Conservation (phyloP, 2,113 vertebrate genomes). For the Cranoglanis bouderius region DNA sequence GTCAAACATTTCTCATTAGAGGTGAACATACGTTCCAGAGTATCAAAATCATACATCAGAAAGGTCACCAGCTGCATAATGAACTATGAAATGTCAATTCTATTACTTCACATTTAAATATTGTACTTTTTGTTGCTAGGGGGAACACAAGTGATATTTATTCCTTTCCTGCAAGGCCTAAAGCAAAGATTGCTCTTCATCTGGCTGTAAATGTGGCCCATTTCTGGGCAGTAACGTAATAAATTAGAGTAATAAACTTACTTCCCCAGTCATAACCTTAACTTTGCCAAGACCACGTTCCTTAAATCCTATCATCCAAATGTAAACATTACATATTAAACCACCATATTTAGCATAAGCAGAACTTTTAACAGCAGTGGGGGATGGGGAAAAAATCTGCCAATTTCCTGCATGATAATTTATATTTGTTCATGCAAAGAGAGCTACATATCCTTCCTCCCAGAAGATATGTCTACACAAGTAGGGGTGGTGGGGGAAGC, state of each 20-base stretch:
- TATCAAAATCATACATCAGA: slow-evolving; percentile 67
- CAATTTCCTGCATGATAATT: slow-evolving; percentile 69
- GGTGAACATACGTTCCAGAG: slow-evolving; percentile 62
- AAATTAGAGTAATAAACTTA: slow-evolving; percentile 10
- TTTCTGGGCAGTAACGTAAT: slow-evolving; percentile 50
- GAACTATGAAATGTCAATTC: slow-evolving; percentile 78
- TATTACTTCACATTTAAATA: slow-evolving; percentile 76
- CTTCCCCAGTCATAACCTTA: not conserved
- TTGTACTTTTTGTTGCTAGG: slow-evolving; percentile 61
- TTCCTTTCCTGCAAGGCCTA: slow-evolving; percentile 59
- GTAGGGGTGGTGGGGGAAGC: slow-evolving; percentile 62
- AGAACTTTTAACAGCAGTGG: not conserved
- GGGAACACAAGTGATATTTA: slow-evolving; percentile 73
- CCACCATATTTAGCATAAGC: slow-evolving; percentile 18
- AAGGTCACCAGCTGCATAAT: slow-evolving; percentile 79
- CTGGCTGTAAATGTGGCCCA: slow-evolving; percentile 65
- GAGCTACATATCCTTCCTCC: slow-evolving; percentile 8
- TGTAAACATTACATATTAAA: slow-evolving; percentile 35
- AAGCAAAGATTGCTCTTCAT: slow-evolving; percentile 69
- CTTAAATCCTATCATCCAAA: slow-evolving; percentile 17
- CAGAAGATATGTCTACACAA: slow-evolving; percentile 65
- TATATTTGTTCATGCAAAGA: slow-evolving; percentile 57
- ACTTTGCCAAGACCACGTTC: not conserved
- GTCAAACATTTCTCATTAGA: slow-evolving; percentile 76
- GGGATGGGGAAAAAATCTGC: slow-evolving; percentile 3